A percentile compares a stretch with the other conserved stretches of the same genome.
These are phyloP conservation scores for Melanogrammus aeglefinus DNA, from an alignment of 2,797 vertebrate genomes.

Conservation along the genomic window DNA sequence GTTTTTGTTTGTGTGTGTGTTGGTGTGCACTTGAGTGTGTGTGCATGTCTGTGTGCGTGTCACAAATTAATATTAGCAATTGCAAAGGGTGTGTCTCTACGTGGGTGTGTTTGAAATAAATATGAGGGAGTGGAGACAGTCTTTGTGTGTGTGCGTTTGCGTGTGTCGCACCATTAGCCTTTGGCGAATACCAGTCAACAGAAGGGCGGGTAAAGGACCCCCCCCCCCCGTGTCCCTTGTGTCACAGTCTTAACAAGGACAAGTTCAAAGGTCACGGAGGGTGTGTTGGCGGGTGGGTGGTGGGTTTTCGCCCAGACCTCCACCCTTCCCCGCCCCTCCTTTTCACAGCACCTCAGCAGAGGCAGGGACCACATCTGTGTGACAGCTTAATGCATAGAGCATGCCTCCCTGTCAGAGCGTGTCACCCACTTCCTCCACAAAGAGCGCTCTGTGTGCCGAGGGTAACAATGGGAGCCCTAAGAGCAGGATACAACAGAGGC, in stretches of 20 bases:
- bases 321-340: constrained; percentile 20
- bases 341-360: constrained; percentile 9
- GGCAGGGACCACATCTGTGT: constrained; percentile 44
- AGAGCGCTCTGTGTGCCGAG: constrained; percentile 16
- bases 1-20: constrained; percentile 6
- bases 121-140: constrained; percentile 15
- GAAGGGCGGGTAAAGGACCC: neutral
- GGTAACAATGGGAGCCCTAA: constrained; percentile 37
- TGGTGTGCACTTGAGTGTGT: neutral
- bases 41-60: constrained; percentile 17
- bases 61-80: neutral
- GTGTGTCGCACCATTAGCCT: constrained; percentile 43
- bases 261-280: constrained; percentile 48
- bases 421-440: constrained; percentile 34
- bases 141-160: neutral
- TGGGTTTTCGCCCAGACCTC: constrained; percentile 17
- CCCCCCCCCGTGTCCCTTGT: constrained; percentile 40
- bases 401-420: constrained; percentile 27
- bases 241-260: constrained; percentile 52
- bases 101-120: neutral
- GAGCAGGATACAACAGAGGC: constrained; percentile 26
- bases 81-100: neutral
- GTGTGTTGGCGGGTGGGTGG: constrained; percentile 30
- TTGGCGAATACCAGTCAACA: constrained; percentile 38
- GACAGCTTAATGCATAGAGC: constrained; percentile 45